A percentile compares a stretch with the other conserved stretches of the same genome.
phyloP scores from a whole-genome alignment of 2,888 invertebrate genomes.

The Tenodera sinensis region DNA sequence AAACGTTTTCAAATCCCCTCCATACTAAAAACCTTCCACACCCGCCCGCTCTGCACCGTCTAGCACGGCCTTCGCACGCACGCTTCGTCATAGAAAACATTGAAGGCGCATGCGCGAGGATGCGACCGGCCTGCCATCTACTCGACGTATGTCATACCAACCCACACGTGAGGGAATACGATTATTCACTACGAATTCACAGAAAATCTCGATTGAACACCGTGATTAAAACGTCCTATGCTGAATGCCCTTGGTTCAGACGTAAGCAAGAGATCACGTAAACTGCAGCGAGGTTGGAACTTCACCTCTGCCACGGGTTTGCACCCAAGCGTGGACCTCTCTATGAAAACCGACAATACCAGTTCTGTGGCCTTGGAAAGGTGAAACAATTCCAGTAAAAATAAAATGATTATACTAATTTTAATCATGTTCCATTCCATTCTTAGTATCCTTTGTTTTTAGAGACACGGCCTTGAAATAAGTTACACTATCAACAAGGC shows the following conservation, averaged over 20 bases:
- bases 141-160: not conserved
- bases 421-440: slow-evolving; percentile 4
- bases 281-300: not conserved
- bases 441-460: slow-evolving; percentile 7
- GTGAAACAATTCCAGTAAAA: slow-evolving; percentile 9
- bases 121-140: not conserved
- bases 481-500: not conserved
- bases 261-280: not conserved
- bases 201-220: not conserved
- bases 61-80: not conserved
- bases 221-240: not conserved
- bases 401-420: slow-evolving; percentile 18
- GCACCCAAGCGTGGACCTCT: not conserved
- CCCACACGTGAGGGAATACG: not conserved
- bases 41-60: not conserved
- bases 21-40: not conserved
- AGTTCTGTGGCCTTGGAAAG: not conserved
- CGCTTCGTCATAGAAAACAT: not conserved
- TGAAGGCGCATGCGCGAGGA: not conserved
- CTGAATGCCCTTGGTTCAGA: not conserved
- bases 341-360: not conserved
- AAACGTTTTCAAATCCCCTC: not conserved
- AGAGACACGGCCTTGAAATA: not conserved
- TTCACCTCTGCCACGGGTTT: not conserved
- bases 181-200: not conserved